These are phyloP conservation scores for Xanthorhoe designata DNA, from an alignment of 2,888 invertebrate species.

Conservation along the genomic window DNA sequence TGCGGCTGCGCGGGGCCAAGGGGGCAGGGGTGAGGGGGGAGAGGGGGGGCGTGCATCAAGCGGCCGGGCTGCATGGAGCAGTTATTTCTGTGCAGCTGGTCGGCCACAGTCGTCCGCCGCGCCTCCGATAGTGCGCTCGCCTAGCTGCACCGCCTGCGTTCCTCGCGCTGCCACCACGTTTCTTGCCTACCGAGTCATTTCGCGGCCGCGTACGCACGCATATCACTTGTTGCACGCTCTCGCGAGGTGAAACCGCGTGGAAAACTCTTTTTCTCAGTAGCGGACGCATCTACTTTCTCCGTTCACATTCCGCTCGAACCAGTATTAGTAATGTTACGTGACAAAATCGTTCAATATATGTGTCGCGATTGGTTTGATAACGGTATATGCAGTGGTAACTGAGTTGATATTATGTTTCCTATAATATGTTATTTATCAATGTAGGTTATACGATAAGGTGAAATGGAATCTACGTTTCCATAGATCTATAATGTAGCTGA, in stretches of 20 bases:
- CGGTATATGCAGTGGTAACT: conserved; percentile 52
- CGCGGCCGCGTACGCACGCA: conserved; percentile 48
- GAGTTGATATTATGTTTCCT: conserved; percentile 41
- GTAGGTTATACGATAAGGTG: conserved; percentile 50
- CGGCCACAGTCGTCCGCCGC: conserved; percentile 74
- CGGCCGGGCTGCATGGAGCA: conserved; percentile 82
- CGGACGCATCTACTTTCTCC: conserved; percentile 82
- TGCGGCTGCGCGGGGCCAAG: conserved; percentile 44
- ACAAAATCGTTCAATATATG: conserved; percentile 57
- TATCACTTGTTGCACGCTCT: conserved; percentile 73
- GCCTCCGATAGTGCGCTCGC: conserved; percentile 75
- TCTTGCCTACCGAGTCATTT: conserved; percentile 24
- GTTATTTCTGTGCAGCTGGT: conserved; percentile 83
- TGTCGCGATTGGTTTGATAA: conserved; percentile 57
- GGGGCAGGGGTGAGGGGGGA: conserved; percentile 41
- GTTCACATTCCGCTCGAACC: conserved; percentile 69
- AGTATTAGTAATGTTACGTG: conserved; percentile 53
- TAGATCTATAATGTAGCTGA: conserved; percentile 30
- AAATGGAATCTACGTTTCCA: conserved; percentile 33
- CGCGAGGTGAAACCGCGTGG: conserved; percentile 80
- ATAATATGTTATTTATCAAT: conserved; percentile 46
- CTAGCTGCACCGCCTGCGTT: conserved; percentile 58
- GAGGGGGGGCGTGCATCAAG: conserved; percentile 69
- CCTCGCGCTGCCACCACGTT: conserved; percentile 52
- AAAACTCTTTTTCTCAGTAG: conserved; percentile 81